Percentiles rank a stretch among this genome's conserved stretches.
These are phyloP conservation scores for Noctua janthe DNA, from an alignment of 2,888 invertebrate species.

Conservation along the genomic window DNA sequence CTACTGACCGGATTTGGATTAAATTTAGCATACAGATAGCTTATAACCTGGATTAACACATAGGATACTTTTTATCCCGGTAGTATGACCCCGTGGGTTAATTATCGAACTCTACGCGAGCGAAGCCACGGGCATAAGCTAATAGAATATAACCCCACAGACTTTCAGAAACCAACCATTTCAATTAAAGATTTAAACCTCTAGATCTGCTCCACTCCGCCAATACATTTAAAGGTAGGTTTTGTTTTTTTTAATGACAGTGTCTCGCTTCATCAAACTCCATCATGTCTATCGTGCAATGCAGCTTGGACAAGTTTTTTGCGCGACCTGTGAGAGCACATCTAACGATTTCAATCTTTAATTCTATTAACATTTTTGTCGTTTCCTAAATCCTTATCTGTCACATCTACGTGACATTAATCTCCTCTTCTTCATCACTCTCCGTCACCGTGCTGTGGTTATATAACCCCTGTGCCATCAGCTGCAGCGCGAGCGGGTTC, in stretches of 20 bases:
- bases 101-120: too few relatives aligned
- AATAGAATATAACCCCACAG: not conserved
- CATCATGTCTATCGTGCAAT: not conserved
- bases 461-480: conserved; percentile 98
- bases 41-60: too few relatives aligned
- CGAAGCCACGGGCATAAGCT: too few relatives aligned
- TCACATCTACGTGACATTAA: not conserved
- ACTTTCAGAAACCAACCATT: not conserved
- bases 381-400: not conserved
- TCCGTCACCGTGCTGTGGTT: conserved; percentile 94
- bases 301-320: not conserved
- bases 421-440: conserved; percentile 91
- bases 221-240: not conserved
- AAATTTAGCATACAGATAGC: too few relatives aligned
- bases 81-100: too few relatives aligned
- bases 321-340: not conserved
- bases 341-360: not conserved
- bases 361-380: not conserved
- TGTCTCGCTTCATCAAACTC: not conserved
- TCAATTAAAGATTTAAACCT: not conserved
- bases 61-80: too few relatives aligned
- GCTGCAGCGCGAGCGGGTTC: conserved; percentile 96
- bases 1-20: too few relatives aligned
- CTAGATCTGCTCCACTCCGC: not conserved
- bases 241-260: not conserved